Conservation (phyloP, 2,113 vertebrate genomes). For the Mormoops blainvillei region DNA sequence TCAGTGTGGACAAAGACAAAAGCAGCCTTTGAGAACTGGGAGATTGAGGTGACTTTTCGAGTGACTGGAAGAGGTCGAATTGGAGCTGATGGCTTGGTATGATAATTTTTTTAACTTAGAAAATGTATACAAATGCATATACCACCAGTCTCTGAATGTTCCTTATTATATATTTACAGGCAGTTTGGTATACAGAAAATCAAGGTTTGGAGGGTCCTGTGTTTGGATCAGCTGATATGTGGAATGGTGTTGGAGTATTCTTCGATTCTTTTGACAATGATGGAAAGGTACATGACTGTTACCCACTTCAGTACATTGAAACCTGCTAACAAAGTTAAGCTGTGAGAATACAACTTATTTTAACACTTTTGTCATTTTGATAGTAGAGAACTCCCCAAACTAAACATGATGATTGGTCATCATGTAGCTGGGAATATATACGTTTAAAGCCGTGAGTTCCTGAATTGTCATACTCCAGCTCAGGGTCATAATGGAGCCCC, state of each 20-base stretch:
- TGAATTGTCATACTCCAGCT: neutral
- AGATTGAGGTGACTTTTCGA: conserved; percentile 93
- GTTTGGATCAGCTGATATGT: conserved; percentile 92
- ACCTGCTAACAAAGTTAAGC: neutral
- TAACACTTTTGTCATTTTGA: neutral
- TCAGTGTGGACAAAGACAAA: conserved; percentile 93
- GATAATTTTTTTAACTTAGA: neutral
- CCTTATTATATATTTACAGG: conserved; percentile 76
- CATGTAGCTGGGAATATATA: neutral
- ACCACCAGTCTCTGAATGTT: neutral
- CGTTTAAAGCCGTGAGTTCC: neutral
- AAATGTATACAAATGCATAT: neutral
- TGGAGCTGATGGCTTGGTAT: conserved; percentile 96
- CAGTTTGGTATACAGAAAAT: conserved; percentile 90
- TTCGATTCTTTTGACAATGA: conserved; percentile 99
- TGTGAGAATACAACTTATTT: neutral
- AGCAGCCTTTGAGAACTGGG: conserved; percentile 90
- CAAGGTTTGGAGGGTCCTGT: conserved; percentile 95
- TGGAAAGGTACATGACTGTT: conserved; percentile 87
- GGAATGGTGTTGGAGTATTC: conserved; percentile 96
- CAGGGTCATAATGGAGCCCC: neutral
- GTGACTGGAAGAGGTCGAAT: conserved; percentile 94
- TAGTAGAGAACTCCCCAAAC: neutral
- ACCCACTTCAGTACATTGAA: neutral
- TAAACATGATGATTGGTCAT: neutral